Evolutionary conservation across 2,888 invertebrate genomes (phyloP).

Genomic region (Crossocerus cetratus): DNA sequence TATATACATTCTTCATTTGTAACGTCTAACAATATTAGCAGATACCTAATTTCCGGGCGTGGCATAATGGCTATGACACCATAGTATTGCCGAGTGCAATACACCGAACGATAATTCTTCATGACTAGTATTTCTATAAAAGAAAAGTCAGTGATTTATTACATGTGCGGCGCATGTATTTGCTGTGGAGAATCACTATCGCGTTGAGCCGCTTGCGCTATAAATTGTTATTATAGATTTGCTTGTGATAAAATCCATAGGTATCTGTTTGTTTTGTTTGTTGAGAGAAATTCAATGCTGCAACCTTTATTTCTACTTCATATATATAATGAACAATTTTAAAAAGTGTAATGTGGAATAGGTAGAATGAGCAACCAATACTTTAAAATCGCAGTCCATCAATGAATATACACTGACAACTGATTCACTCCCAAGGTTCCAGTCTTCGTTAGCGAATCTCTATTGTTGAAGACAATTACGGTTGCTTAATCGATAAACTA

Average conservation of each 20-base stretch:
- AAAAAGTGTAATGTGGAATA: slow-evolving; percentile 51
- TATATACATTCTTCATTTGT: no score
- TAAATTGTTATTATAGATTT: no score
- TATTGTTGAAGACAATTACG: slow-evolving; percentile 27
- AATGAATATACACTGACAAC: slow-evolving; percentile 36
- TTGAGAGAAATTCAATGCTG: not conserved
- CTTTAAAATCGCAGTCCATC: slow-evolving; percentile 33
- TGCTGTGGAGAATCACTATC: no score
- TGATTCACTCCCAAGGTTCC: slow-evolving; percentile 52
- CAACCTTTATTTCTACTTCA: not conserved
- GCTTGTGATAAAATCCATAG: not conserved
- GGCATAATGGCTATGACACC: no score
- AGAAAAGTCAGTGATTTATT: no score
- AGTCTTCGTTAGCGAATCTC: slow-evolving; percentile 38
- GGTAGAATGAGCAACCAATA: slow-evolving; percentile 56
- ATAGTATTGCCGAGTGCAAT: no score
- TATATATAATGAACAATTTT: not conserved
- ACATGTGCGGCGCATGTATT: no score
- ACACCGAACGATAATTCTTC: no score
- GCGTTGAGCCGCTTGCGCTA: no score
- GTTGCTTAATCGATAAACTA: slow-evolving; percentile 46
- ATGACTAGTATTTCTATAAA: no score
- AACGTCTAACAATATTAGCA: no score
- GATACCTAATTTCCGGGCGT: no score
- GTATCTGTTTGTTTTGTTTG: not conserved